Evolutionary conservation across 2,797 vertebrate species (phyloP).

Genomic region (Anolis apletophallus): DNA sequence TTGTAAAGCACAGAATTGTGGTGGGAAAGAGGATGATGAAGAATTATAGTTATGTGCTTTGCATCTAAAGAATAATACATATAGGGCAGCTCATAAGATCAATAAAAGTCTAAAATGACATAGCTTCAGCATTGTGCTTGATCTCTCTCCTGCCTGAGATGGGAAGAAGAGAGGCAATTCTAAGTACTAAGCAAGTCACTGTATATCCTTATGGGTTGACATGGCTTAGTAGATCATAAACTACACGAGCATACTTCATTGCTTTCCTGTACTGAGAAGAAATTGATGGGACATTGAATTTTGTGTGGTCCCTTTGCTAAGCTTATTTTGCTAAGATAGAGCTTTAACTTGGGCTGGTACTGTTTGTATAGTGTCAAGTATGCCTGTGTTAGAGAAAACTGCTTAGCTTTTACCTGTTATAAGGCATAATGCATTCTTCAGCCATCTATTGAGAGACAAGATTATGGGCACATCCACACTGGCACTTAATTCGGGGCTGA

Average conservation of each 20-base stretch:
- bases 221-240: not conserved
- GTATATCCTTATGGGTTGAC: not conserved
- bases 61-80: not conserved
- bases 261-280: not conserved
- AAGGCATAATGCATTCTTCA: not conserved
- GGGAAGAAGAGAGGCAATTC: not conserved
- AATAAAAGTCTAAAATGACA: not conserved
- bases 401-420: not conserved
- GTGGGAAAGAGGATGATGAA: not conserved
- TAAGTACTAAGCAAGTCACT: not conserved
- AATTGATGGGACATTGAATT: fast-evolving
- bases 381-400: not conserved
- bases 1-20: not conserved
- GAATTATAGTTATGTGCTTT: not conserved
- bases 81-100: not conserved
- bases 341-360: not conserved
- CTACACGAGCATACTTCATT: not conserved
- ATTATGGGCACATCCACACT: no score
- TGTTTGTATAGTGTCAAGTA: not conserved
- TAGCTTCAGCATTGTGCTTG: not conserved
- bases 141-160: not conserved
- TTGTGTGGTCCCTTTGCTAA: fast-evolving
- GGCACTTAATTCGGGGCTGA: no score
- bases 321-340: not conserved
- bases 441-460: not conserved